These are phyloP conservation scores for Cremastinae sp. DNA, from an alignment of 2,888 invertebrate genomes.

Conservation along the genomic window DNA sequence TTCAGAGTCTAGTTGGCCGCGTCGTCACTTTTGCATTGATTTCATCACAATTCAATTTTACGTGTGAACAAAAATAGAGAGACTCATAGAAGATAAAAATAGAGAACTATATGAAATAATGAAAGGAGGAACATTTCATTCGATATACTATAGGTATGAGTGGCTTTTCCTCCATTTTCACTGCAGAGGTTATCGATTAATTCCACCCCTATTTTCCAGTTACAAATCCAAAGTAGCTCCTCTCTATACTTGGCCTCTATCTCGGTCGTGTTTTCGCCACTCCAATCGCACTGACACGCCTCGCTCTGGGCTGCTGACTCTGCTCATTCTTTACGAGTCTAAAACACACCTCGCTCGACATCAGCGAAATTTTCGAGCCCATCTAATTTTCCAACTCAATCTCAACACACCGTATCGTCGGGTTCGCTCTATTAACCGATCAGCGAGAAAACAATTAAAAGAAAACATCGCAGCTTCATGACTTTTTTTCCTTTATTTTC, in stretches of 20 bases:
- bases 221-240: conserved; percentile 34
- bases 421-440: too few relatives aligned
- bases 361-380: conserved; percentile 47
- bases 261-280: conserved; percentile 24
- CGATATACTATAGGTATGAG: conserved; percentile 36
- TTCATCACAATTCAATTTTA: too few relatives aligned
- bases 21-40: too few relatives aligned
- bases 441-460: too few relatives aligned
- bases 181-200: conserved; percentile 54
- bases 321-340: conserved; percentile 54
- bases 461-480: too few relatives aligned
- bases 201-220: conserved; percentile 40
- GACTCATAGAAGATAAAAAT: too few relatives aligned
- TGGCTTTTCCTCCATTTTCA: conserved; percentile 55
- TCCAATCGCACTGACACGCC: conserved; percentile 49
- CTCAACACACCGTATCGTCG: not conserved
- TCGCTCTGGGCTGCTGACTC: conserved; percentile 53
- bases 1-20: too few relatives aligned
- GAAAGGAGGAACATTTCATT: conserved; percentile 10
- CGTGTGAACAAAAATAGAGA: too few relatives aligned
- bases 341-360: conserved; percentile 43
- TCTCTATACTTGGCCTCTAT: conserved; percentile 17
- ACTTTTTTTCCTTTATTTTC: too few relatives aligned
- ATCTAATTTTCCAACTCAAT: conserved; percentile 34
- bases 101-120: too few relatives aligned